Base-by-base conservation (phyloP, 1,140 invertebrate genomes). In the Saccostrea cuccullata region DNA sequence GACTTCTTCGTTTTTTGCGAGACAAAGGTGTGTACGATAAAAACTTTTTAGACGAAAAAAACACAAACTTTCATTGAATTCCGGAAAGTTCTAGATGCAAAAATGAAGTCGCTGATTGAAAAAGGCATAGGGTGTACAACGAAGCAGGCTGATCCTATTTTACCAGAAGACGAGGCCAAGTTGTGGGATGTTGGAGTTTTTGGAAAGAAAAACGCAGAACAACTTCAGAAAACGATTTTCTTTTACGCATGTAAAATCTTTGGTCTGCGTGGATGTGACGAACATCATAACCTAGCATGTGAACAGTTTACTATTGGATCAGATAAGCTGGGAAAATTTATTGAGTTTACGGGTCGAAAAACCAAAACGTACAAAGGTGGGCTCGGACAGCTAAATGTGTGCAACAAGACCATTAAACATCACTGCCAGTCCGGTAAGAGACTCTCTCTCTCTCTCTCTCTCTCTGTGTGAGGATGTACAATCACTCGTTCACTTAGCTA, bases 321-420 rank as follows among this genome's bases (percentile, higher is more conserved):
- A n/a, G n/a, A n/a, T n/a, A n/a, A n/a, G n/a, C n/a, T n/a, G n/a
- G n/a, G n/a, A n/a, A n/a, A n/a, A n/a, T n/a, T n/a, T n/a, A n/a
- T n/a, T n/a, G n/a, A n/a, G n/a, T n/a, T n/a, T n/a, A n/a, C n/a
- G n/a, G n/a, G n/a, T n/a, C n/a, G n/a, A n/a, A n/a, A n/a, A n/a
- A n/a, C n/a, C n/a, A n/a, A n/a, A n/a, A n/a, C n/a, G n/a, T n/a
- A n/a, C n/a, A n/a, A n/a, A n/a, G n/a, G n/a, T n/a, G n/a, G n/a
- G n/a, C n/a, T n/a, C n/a, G n/a, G n/a, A n/a, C n/a, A n/a, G n/a
- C n/a, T n/a, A n/a, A n/a, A n/a, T n/a, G n/a, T n/a, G n/a, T n/a
- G n/a, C n/a, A n/a, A 77, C 20, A 77, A 82, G 47, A 84, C 84
- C n/a, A 85, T 84, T 30, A 85, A 88, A 73, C 83, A 88, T 77